These are phyloP conservation scores for Chaetophractus vellerosus DNA, from an alignment of 2,797 vertebrate genomes.

Conservation along the genomic window DNA sequence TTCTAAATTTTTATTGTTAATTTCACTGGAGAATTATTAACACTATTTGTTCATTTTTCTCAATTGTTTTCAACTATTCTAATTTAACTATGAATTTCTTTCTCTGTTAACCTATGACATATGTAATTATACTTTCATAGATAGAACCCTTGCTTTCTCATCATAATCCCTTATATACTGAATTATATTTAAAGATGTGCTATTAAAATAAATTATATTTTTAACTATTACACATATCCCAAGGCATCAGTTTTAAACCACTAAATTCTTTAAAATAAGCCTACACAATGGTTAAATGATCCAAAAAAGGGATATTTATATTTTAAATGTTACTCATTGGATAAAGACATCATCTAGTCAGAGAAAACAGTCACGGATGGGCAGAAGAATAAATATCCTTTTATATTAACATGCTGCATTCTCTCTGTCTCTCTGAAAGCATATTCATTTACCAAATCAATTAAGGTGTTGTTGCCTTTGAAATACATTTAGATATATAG, in stretches of 20 bases:
- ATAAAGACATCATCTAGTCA: conserved; percentile 53
- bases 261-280: background rate
- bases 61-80: conserved; percentile 64
- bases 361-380: conserved; percentile 60
- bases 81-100: conserved; percentile 53
- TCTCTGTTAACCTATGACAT: conserved; percentile 14
- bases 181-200: conserved; percentile 72
- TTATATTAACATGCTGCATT: conserved; percentile 58
- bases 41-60: conserved; percentile 59
- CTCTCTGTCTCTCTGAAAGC: background rate
- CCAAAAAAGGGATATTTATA: conserved; percentile 33
- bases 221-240: background rate
- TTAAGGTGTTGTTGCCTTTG: conserved; percentile 69
- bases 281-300: conserved; percentile 58
- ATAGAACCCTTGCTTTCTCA: conserved; percentile 26
- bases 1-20: conserved; percentile 59
- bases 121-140: conserved; percentile 59
- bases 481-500: conserved; percentile 52
- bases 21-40: conserved; percentile 55
- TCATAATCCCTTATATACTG: background rate
- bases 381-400: conserved; percentile 68
- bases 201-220: conserved; percentile 59
- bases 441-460: conserved; percentile 67
- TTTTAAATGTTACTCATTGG: conserved; percentile 44
- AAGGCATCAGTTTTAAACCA: conserved; percentile 46